Evolutionary conservation across 2,888 invertebrate genomes (phyloP).

Genomic region (Timema podura): DNA sequence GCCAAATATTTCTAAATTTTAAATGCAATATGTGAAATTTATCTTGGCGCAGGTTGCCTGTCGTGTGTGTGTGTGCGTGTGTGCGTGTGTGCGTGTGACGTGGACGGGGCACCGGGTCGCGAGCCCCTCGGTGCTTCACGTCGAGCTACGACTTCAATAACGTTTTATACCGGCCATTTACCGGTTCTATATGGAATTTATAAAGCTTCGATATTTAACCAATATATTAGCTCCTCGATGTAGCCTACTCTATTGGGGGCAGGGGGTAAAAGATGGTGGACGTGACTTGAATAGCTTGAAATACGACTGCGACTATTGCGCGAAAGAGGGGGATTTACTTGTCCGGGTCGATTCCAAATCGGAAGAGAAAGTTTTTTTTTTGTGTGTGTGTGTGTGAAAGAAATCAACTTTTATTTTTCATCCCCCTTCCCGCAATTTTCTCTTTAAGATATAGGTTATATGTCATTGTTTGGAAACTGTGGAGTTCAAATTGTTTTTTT

Average conservation of each 20-base stretch:
- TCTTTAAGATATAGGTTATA: too few species aligned
- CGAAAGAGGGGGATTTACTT: too few species aligned
- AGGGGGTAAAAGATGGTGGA: neutral
- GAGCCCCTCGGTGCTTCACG: neutral
- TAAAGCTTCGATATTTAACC: conserved; percentile 14
- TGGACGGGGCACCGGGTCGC: too few species aligned
- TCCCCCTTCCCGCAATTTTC: too few species aligned
- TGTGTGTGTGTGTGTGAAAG: too few species aligned
- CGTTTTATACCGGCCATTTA: conserved; percentile 16
- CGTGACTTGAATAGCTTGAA: conserved; percentile 17
- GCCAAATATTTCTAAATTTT: conserved; percentile 9
- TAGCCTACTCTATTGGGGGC: neutral
- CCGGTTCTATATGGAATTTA: conserved; percentile 12
- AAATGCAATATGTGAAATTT: conserved; percentile 10
- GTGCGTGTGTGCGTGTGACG: neutral
- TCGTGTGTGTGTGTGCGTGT: neutral
- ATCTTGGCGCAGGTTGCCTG: neutral
- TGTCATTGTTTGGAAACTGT: too few species aligned
- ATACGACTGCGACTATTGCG: neutral
- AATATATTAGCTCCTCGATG: conserved; percentile 11
- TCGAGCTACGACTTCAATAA: conserved; percentile 12
- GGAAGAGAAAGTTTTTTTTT: too few species aligned
- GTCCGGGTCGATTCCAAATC: too few species aligned
- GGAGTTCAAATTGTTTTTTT: too few species aligned
- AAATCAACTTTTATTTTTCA: too few species aligned